Evolutionary conservation across 2,888 invertebrate species (phyloP).

Genomic region (Allophyes oxyacanthae): DNA sequence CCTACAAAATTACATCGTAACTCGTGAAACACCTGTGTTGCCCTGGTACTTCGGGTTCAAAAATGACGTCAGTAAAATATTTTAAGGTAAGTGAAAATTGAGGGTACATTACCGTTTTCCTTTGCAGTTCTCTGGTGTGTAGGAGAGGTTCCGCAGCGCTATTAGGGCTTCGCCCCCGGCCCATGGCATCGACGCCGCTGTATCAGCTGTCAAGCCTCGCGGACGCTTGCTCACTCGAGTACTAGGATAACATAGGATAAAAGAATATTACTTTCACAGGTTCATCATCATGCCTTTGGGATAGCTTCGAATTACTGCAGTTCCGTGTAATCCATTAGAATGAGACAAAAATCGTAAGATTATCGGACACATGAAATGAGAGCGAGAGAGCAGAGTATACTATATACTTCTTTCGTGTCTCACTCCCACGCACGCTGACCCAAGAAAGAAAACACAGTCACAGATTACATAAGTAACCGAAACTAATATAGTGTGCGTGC

Average conservation of each 20-base stretch:
- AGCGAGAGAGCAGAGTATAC: too few relatives aligned
- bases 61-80: too few relatives aligned
- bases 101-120: constrained; percentile 75
- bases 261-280: neutral
- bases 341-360: neutral
- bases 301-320: too few relatives aligned
- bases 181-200: constrained; percentile 81
- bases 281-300: too few relatives aligned
- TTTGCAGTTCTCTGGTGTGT: constrained; percentile 67
- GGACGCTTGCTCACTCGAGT: constrained; percentile 81
- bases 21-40: constrained; percentile 8
- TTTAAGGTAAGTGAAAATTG: too few relatives aligned
- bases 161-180: constrained; percentile 71
- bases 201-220: constrained; percentile 73
- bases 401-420: too few relatives aligned
- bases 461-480: too few relatives aligned
- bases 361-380: too few relatives aligned
- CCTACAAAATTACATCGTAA: constrained; percentile 58
- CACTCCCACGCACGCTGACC: too few relatives aligned
- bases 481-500: too few relatives aligned
- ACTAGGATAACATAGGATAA: constrained; percentile 55
- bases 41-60: constrained; percentile 18
- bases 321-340: too few relatives aligned
- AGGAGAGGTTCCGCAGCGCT: constrained; percentile 66
- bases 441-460: too few relatives aligned